Conservation (phyloP, 2,113 vertebrate genomes). For the Grantiella picta region DNA sequence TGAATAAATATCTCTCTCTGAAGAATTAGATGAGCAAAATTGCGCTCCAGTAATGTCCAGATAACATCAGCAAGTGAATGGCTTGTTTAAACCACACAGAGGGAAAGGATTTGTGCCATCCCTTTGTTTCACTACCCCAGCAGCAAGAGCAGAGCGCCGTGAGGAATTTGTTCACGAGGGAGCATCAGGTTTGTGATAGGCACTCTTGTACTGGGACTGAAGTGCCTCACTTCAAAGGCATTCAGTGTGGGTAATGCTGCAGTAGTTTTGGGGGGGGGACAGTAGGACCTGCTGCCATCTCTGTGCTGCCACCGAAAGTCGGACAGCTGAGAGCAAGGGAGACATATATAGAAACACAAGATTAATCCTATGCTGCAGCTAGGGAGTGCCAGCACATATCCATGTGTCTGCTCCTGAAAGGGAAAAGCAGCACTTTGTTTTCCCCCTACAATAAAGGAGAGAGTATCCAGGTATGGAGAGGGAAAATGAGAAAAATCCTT, state of each 20-base stretch:
- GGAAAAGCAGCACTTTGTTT: background rate
- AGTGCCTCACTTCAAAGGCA: background rate
- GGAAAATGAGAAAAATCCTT: background rate
- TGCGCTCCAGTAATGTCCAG: background rate
- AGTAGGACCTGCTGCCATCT: background rate
- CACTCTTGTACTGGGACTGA: accelerated
- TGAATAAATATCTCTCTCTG: background rate
- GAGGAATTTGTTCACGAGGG: accelerated
- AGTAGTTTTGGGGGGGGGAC: background rate
- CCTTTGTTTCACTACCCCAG: background rate
- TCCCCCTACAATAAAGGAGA: background rate
- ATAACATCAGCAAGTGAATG: background rate
- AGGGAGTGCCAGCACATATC: background rate
- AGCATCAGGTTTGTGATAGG: background rate
- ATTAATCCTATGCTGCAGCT: background rate
- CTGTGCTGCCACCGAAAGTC: background rate
- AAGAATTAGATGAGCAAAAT: background rate
- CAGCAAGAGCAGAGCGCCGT: accelerated
- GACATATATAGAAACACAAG: background rate
- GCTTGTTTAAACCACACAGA: background rate
- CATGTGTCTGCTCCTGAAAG: background rate
- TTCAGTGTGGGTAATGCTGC: background rate
- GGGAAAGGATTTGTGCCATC: background rate
- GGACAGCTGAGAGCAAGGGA: background rate
- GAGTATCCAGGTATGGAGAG: background rate